Conservation (phyloP, 2,113 vertebrate species). For the Halcyon senegalensis region DNA sequence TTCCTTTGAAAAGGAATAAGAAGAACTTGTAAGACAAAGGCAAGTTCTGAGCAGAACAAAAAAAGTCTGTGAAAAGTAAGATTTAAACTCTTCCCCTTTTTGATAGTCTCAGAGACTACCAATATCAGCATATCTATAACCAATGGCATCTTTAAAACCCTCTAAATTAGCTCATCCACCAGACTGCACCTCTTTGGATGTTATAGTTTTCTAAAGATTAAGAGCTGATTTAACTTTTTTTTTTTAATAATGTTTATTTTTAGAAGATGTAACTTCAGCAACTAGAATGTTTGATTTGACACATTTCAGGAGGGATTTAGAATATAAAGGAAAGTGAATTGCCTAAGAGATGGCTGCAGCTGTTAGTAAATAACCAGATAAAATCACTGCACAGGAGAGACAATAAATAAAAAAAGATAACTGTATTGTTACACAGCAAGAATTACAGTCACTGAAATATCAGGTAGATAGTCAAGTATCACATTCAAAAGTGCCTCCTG, state of each 20-base stretch:
- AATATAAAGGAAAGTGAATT: not conserved
- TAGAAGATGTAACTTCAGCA: not conserved
- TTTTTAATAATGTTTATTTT: not conserved
- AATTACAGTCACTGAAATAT: not conserved
- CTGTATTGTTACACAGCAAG: not conserved
- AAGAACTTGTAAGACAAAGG: not conserved
- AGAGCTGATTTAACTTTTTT: not conserved
- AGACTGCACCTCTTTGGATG: not conserved
- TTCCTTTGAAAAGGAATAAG: not conserved
- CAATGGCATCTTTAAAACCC: not conserved
- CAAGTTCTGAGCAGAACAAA: not conserved
- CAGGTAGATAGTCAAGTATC: not conserved
- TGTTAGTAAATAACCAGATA: not conserved
- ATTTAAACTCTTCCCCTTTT: not conserved
- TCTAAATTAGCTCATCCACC: not conserved
- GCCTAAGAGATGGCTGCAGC: not conserved
- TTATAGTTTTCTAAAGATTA: not conserved
- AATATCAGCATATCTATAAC: not conserved
- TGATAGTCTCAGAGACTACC: not conserved
- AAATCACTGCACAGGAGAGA: not conserved
- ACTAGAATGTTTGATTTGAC: not conserved
- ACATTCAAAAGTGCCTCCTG: not conserved
- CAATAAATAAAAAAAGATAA: not conserved
- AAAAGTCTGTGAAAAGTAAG: fast-evolving
- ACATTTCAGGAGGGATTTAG: not conserved